Evolutionary conservation across 2,888 invertebrate species (phyloP).

Genomic region (Drosophila imparisetae): DNA sequence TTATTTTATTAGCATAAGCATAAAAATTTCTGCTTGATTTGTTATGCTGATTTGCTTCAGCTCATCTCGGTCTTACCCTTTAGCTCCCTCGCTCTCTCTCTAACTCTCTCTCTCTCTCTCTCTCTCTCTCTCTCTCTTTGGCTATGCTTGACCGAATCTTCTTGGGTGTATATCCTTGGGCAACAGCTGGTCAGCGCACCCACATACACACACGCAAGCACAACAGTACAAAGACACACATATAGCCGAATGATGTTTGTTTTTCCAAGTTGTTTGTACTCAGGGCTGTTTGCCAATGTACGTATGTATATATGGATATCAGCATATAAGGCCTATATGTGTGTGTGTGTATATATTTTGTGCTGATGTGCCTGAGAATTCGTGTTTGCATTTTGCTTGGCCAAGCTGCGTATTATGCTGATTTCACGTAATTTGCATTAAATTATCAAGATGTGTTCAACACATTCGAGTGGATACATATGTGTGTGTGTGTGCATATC

Average conservation of each 20-base stretch:
- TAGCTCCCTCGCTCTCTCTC: neutral
- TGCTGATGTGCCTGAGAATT: conserved; percentile 36
- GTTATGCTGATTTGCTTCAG: conserved; percentile 74
- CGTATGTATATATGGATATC: neutral
- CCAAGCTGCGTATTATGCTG: conserved; percentile 66
- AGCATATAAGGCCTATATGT: neutral
- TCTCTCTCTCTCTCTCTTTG: neutral
- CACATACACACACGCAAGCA: conserved; percentile 21
- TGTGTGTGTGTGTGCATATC: conserved; percentile 13
- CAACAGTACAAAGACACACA: conserved; percentile 19
- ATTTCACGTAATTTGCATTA: conserved; percentile 76
- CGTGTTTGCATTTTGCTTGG: conserved; percentile 50
- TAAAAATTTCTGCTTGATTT: conserved; percentile 81
- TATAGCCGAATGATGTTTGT: conserved; percentile 43
- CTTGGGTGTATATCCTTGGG: conserved; percentile 48
- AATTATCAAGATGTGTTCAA: conserved; percentile 70
- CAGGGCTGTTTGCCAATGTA: conserved; percentile 37
- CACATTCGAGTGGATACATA: conserved; percentile 48
- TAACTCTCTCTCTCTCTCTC: neutral
- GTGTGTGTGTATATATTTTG: conserved; percentile 19
- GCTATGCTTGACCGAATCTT: conserved; percentile 40
- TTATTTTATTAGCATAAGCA: conserved; percentile 79
- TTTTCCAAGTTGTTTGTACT: conserved; percentile 44
- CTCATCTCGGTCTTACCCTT: conserved; percentile 34
- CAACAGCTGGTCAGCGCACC: conserved; percentile 64